Percentiles rank a stretch among this genome's conserved stretches.
Conservation (phyloP, 2,113 vertebrate genomes). For the Myrmecobius fasciatus region DNA sequence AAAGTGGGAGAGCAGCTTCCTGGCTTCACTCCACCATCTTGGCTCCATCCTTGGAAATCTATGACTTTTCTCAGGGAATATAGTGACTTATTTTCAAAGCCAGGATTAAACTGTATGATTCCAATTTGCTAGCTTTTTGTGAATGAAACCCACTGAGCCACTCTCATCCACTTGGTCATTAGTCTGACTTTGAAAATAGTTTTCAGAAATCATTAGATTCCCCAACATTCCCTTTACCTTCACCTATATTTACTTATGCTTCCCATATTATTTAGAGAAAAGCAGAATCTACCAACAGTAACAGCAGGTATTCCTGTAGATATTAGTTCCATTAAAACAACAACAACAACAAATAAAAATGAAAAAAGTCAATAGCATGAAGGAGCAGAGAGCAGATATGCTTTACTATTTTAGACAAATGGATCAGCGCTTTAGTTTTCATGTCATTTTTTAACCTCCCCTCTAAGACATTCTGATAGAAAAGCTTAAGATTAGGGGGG, state of each 20-base stretch:
- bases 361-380: not conserved
- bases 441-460: not conserved
- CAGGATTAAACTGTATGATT: not conserved
- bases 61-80: not conserved
- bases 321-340: not conserved
- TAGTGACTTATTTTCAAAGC: not conserved
- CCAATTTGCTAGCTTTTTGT: not conserved
- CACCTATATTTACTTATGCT: not conserved
- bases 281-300: not conserved
- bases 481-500: not conserved
- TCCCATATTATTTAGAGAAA: not conserved
- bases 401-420: not conserved
- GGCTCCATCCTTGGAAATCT: not conserved
- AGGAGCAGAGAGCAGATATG: not conserved
- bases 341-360: too few species aligned
- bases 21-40: too few species aligned
- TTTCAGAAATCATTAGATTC: not conserved
- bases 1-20: too few species aligned
- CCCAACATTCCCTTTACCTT: not conserved
- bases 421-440: not conserved
- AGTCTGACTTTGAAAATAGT: not conserved
- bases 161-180: not conserved
- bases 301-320: not conserved
- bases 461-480: not conserved
- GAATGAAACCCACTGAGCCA: not conserved